phyloP scores from a whole-genome alignment of 1,140 invertebrate species.

The Tyrophagus putrescentiae region DNA sequence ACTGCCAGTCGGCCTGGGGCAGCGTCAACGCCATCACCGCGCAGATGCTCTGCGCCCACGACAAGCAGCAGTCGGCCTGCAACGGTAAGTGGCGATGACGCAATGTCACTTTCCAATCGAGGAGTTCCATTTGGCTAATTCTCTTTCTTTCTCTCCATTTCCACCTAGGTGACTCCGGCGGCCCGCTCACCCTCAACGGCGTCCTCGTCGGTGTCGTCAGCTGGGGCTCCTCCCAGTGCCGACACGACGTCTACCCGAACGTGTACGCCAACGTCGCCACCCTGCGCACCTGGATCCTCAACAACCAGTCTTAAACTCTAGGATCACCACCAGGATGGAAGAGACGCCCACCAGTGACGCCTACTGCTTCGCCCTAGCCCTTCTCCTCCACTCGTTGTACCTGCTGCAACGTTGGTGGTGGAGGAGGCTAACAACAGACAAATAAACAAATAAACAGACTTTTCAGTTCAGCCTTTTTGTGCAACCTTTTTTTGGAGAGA shows the following conservation, averaged over 20 bases:
- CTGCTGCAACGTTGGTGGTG: too few relatives aligned
- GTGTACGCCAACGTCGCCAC: conserved; percentile 11
- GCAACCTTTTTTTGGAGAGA: too few relatives aligned
- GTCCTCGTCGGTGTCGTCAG: conserved; percentile 6
- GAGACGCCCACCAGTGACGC: too few relatives aligned
- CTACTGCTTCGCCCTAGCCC: too few relatives aligned
- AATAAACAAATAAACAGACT: too few relatives aligned
- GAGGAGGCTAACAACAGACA: too few relatives aligned
- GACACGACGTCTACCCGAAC: not conserved
- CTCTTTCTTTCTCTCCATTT: not conserved
- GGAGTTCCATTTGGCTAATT: not conserved
- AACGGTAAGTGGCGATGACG: not conserved
- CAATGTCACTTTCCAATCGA: not conserved
- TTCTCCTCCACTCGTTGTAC: too few relatives aligned
- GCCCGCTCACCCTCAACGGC: not conserved
- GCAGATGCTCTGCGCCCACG: not conserved
- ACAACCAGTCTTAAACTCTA: too few relatives aligned
- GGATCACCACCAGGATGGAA: too few relatives aligned
- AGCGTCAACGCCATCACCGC: not conserved
- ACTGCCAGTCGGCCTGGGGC: not conserved
- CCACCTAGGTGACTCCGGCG: not conserved
- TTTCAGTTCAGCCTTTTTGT: too few relatives aligned
- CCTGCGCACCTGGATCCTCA: conserved; percentile 3
- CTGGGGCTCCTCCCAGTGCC: conserved; percentile 6
- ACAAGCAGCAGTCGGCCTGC: not conserved